phyloP scores from a whole-genome alignment of 2,113 vertebrate species.

The Melanocharis versteri region DNA sequence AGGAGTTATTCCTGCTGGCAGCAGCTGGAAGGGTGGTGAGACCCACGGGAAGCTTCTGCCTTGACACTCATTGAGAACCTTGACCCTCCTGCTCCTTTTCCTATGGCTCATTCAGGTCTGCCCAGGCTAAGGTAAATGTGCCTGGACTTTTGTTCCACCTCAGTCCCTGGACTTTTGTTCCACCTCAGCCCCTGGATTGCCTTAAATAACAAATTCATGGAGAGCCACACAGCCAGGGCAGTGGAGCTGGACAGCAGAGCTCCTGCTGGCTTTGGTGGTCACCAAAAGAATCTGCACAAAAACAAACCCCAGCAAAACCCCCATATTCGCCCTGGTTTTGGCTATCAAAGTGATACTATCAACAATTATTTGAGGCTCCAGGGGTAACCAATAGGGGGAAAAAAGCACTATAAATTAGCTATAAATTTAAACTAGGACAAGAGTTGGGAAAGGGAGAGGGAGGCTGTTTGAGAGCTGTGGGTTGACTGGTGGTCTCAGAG shows the following conservation, averaged over 20 bases:
- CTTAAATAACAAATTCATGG: neutral
- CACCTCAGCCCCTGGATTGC: neutral
- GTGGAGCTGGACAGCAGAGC: neutral
- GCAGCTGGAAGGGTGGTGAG: neutral
- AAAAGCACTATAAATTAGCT: neutral
- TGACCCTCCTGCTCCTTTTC: neutral
- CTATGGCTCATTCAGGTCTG: neutral
- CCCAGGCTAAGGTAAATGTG: neutral
- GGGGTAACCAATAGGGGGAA: neutral
- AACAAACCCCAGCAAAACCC: neutral
- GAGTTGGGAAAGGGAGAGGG: neutral
- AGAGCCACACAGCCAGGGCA: rapidly evolving
- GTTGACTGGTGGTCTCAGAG: neutral
- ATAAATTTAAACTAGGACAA: neutral
- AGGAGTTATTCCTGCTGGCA: neutral
- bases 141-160: neutral
- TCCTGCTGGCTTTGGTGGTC: rapidly evolving
- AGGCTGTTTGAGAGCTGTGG: neutral
- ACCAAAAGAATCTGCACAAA: neutral
- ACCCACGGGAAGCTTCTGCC: neutral
- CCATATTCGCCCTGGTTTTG: neutral
- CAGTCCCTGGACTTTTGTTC: neutral
- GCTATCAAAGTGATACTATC: neutral
- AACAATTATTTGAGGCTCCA: neutral
- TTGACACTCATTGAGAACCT: neutral